A percentile compares a stretch with the other conserved stretches of the same genome.
Conservation (phyloP, 2,113 vertebrate genomes). For the Oncorhynchus nerka region DNA sequence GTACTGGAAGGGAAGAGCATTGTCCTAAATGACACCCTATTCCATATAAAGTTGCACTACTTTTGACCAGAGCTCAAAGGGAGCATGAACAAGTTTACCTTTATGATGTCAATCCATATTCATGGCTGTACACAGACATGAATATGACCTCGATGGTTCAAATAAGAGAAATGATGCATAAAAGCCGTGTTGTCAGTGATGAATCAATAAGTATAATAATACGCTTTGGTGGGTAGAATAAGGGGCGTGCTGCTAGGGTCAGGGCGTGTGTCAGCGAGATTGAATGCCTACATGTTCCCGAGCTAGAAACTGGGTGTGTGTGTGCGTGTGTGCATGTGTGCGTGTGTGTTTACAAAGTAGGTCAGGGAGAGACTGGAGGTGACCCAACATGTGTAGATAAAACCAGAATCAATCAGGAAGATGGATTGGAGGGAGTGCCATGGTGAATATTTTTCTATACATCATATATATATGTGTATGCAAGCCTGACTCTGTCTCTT, state of each 20-base stretch:
- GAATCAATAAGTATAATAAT: slow-evolving; percentile 22
- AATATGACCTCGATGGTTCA: slow-evolving; percentile 11
- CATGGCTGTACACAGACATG: slow-evolving; percentile 11
- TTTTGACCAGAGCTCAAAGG: too few relatives aligned
- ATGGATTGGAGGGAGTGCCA: slow-evolving; percentile 13
- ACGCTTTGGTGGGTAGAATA: not conserved
- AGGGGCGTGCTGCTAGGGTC: not conserved
- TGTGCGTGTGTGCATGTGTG: not conserved
- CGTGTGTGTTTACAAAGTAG: slow-evolving; percentile 28
- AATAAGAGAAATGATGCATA: slow-evolving; percentile 29
- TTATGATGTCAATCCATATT: not conserved
- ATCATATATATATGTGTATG: too few relatives aligned
- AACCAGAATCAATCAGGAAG: slow-evolving; percentile 40
- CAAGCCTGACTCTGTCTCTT: too few relatives aligned
- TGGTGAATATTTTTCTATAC: slow-evolving; percentile 6
- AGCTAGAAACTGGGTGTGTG: not conserved
- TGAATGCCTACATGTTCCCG: not conserved
- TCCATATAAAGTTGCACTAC: too few relatives aligned
- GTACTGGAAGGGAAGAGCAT: not conserved
- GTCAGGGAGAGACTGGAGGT: slow-evolving; percentile 21
- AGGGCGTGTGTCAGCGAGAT: not conserved
- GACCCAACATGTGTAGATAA: slow-evolving; percentile 29
- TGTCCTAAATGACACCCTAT: too few relatives aligned
- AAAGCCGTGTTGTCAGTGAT: slow-evolving; percentile 1
- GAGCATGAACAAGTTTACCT: not conserved